Evolutionary conservation across 2,888 invertebrate genomes (phyloP).

Genomic region (Nebria salina): DNA sequence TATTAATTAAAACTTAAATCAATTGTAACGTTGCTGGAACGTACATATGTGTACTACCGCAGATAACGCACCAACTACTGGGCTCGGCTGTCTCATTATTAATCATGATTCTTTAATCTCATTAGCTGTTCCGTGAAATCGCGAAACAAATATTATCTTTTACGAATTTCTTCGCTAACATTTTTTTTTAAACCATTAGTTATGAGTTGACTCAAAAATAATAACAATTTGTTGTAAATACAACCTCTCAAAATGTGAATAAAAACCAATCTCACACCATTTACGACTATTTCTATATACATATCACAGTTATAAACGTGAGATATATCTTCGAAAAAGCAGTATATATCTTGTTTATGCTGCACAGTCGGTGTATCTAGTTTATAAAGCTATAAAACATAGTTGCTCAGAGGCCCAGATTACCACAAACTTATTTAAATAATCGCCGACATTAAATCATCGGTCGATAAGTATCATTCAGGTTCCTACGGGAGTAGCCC

Average conservation of each 20-base stretch:
- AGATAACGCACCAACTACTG: background rate
- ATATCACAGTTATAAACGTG: background rate
- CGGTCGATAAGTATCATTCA: constrained; percentile 43
- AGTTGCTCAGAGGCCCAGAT: constrained; percentile 34
- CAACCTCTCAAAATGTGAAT: background rate
- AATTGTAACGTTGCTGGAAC: constrained; percentile 21
- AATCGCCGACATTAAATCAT: constrained; percentile 46
- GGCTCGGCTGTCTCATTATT: background rate
- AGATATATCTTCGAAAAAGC: background rate
- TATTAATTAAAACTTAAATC: constrained; percentile 44
- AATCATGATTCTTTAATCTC: background rate
- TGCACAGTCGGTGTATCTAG: constrained; percentile 17
- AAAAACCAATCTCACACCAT: background rate
- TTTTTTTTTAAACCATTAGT: too few relatives aligned
- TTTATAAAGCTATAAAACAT: constrained; percentile 45
- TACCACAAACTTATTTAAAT: constrained; percentile 47
- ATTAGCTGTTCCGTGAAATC: background rate
- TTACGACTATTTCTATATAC: background rate
- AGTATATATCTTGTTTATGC: constrained; percentile 4
- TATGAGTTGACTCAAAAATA: background rate
- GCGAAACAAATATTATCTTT: background rate
- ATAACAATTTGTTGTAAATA: background rate
- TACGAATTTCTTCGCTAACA: background rate
- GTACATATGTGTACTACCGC: background rate
- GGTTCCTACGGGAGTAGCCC: constrained; percentile 37